A percentile compares a stretch with the other conserved stretches of the same genome.
These are phyloP conservation scores for Microchirus variegatus DNA, from an alignment of 2,797 vertebrate genomes.

Conservation along the genomic window DNA sequence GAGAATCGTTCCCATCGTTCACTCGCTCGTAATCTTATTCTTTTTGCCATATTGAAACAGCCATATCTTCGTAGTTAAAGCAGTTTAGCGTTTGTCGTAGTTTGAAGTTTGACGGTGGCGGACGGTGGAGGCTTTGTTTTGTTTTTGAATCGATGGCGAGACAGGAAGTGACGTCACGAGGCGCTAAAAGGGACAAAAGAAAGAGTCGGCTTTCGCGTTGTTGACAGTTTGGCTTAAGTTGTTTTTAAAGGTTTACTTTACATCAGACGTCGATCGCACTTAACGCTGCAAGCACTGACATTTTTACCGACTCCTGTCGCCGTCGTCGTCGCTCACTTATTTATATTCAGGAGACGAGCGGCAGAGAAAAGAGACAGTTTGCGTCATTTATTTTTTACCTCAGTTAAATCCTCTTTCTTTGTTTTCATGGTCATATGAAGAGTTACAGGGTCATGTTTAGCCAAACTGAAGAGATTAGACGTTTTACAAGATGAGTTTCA, in stretches of 20 bases:
- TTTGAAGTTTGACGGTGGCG: too few species aligned
- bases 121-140: background rate
- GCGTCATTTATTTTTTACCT: background rate
- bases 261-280: background rate
- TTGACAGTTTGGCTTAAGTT: constrained; percentile 7
- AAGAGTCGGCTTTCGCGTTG: too few species aligned
- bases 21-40: constrained; percentile 5
- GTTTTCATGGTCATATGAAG: too few species aligned
- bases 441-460: constrained; percentile 6
- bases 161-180: background rate
- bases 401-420: too few species aligned
- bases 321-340: too few species aligned
- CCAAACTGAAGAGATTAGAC: constrained; percentile 7
- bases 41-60: constrained; percentile 31
- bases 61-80: constrained; percentile 3
- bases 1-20: constrained; percentile 6
- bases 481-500: background rate
- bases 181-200: constrained; percentile 31
- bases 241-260: constrained; percentile 22
- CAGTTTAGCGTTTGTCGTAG: too few species aligned
- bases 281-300: constrained; percentile 42
- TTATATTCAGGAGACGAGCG: too few species aligned
- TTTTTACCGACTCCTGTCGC: constrained; percentile 8
- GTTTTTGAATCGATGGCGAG: background rate
- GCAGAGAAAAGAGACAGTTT: background rate